phyloP scores from a whole-genome alignment of 2,888 invertebrate species.

The Amaurobius ferox region DNA sequence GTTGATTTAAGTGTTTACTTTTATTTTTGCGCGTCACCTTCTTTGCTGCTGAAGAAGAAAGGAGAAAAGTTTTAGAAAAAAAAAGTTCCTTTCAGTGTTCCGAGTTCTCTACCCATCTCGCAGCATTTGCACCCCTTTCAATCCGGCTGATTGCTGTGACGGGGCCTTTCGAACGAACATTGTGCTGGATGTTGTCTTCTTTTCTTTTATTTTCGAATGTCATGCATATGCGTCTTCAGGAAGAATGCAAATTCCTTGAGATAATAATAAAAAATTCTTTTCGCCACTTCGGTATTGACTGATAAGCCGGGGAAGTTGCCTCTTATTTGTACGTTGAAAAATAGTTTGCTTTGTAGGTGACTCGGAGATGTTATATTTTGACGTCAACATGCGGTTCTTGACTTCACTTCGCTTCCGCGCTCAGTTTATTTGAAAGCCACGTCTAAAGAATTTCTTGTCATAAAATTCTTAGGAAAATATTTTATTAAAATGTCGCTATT shows the following conservation, averaged over 20 bases:
- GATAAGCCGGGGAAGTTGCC: background rate
- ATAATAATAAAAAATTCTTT: slow-evolving; percentile 1
- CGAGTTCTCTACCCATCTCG: slow-evolving; percentile 31
- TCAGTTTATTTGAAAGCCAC: no score
- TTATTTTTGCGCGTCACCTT: slow-evolving; percentile 24
- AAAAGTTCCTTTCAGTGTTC: background rate
- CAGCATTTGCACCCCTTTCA: slow-evolving; percentile 31
- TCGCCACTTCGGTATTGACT: background rate
- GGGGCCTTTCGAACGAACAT: slow-evolving; percentile 5
- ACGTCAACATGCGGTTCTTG: no score
- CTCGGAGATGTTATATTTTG: no score
- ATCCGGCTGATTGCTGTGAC: slow-evolving; percentile 61
- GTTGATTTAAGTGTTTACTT: slow-evolving; percentile 64
- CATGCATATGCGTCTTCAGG: background rate
- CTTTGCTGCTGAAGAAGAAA: background rate
- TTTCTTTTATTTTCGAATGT: background rate
- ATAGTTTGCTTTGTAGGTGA: background rate
- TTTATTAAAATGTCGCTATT: no score
- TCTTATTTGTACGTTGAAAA: background rate
- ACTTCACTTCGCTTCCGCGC: no score
- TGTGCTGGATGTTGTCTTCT: background rate
- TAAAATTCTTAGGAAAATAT: no score
- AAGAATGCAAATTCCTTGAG: background rate
- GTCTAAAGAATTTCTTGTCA: no score
- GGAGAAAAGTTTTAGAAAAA: background rate